A percentile compares a stretch with the other conserved stretches of the same genome.
Conservation (phyloP, 2,113 vertebrate species). For the Nycticorax nycticorax region DNA sequence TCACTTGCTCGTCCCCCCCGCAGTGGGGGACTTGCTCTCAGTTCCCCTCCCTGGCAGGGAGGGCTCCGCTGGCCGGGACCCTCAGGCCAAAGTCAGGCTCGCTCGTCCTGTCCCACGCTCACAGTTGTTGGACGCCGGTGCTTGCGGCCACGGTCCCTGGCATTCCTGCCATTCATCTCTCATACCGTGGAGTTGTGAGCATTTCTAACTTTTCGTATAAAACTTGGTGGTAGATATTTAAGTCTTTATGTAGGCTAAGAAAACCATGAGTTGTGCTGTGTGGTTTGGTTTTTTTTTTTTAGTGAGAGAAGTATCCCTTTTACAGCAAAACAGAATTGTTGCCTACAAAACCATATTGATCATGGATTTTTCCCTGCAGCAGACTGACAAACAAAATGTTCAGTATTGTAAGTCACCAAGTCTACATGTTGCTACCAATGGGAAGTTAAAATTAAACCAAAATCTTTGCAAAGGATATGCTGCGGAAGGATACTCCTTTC, state of each 20-base stretch:
- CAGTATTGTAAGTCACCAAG: background rate
- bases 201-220: background rate
- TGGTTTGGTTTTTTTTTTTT: background rate
- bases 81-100: background rate
- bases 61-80: background rate
- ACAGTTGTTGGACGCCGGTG: background rate
- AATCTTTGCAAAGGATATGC: background rate
- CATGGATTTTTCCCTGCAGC: background rate
- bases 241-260: background rate
- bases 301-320: background rate
- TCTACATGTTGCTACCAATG: background rate
- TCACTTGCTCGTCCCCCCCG: accelerated
- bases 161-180: background rate
- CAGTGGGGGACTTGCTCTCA: background rate
- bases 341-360: background rate
- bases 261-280: background rate
- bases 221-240: background rate
- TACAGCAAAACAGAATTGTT: background rate
- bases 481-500: background rate
- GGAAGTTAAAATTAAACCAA: background rate
- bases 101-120: accelerated
- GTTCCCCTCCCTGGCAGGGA: background rate
- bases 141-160: accelerated
- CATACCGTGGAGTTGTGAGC: background rate
- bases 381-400: background rate